Evolutionary conservation across 2,888 invertebrate genomes (phyloP).

Genomic region (Pharmacophagus antenor): DNA sequence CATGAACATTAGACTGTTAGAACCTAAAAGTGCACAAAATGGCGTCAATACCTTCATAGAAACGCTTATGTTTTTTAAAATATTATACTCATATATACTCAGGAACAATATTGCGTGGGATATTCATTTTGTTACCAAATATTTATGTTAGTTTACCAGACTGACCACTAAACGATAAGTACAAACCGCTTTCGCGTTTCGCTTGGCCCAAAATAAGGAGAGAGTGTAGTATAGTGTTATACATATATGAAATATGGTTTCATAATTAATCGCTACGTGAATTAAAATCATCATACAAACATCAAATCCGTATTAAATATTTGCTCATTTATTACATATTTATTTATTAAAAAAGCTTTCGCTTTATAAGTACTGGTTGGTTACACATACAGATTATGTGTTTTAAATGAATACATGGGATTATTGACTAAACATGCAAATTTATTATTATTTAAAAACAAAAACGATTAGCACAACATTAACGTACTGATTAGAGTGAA

Average conservation of each 20-base stretch:
- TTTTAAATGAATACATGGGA: background rate
- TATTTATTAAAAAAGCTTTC: background rate
- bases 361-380: background rate
- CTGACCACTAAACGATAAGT: background rate
- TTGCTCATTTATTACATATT: background rate
- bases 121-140: too few relatives aligned
- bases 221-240: slow-evolving; percentile 39
- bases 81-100: too few relatives aligned
- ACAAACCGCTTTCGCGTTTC: slow-evolving; percentile 29
- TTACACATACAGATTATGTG: too few relatives aligned
- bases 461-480: background rate
- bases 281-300: slow-evolving; percentile 30
- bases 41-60: too few relatives aligned
- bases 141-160: too few relatives aligned
- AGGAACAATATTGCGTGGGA: too few relatives aligned
- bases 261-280: slow-evolving; percentile 44
- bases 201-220: slow-evolving; percentile 39
- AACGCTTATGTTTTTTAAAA: too few relatives aligned
- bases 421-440: background rate
- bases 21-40: too few relatives aligned
- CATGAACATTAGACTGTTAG: too few relatives aligned
- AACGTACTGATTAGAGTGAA: background rate
- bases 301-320: background rate
- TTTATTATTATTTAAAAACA: background rate
- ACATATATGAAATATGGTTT: slow-evolving; percentile 40